Evolutionary conservation across 2,888 invertebrate genomes (phyloP).

Genomic region (Drosophila greeni): DNA sequence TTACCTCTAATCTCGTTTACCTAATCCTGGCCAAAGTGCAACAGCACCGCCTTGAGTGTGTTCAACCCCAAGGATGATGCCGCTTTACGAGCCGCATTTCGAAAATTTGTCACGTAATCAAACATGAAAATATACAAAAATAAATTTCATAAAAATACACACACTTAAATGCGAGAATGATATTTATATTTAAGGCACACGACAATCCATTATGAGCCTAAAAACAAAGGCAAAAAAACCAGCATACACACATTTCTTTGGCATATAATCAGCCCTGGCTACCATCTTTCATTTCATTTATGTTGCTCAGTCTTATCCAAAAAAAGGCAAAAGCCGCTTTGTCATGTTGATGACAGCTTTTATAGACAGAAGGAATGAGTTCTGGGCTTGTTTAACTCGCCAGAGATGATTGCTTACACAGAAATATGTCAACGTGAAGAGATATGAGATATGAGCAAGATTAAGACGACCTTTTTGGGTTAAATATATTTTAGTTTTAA

Average conservation of each 20-base stretch:
- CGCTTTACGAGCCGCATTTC: constrained; percentile 37
- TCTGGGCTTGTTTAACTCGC: constrained; percentile 10
- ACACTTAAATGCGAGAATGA: constrained; percentile 33
- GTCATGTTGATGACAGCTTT: constrained; percentile 41
- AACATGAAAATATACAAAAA: constrained; percentile 50
- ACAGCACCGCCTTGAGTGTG: constrained; percentile 1
- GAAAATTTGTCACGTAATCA: constrained; percentile 58
- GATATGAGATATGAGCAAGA: not conserved
- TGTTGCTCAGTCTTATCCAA: constrained; percentile 31
- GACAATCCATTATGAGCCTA: constrained; percentile 39
- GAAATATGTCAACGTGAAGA: constrained; percentile 7
- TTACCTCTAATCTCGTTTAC: constrained; percentile 13
- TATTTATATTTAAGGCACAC: constrained; percentile 51
- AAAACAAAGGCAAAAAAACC: constrained; percentile 12
- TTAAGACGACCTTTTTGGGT: not conserved
- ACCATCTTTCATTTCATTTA: constrained; percentile 39
- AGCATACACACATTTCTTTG: constrained; percentile 14
- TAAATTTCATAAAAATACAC: constrained; percentile 45
- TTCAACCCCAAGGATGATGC: constrained; percentile 7
- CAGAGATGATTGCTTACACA: constrained; percentile 20
- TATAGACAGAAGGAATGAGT: constrained; percentile 9
- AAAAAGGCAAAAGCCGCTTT: constrained; percentile 32
- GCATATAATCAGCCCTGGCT: constrained; percentile 8
- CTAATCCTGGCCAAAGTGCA: constrained; percentile 24
- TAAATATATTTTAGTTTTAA: not conserved